Evolutionary conservation across 2,113 vertebrate species (phyloP), one percentile per base, ranked within the genome.

Genomic region (Ctenomys sociabilis): DNA sequence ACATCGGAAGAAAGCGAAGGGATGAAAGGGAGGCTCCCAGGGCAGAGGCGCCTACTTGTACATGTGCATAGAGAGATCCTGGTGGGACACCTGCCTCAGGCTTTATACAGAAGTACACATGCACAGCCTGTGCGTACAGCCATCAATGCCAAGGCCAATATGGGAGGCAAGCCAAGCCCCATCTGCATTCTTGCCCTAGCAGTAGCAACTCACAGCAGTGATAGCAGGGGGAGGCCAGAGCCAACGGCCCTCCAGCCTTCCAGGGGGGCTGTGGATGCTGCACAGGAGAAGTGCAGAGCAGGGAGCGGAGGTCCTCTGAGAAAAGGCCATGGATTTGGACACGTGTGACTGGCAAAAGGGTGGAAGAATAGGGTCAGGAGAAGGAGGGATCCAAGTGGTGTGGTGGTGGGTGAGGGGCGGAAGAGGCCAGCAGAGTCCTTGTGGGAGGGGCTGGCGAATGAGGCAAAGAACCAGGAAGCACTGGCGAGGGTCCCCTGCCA

Each of bases 191-290:
- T 43, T n/a, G 28, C n/a, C 21, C 26, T n/a, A 9, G 5, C 16
- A 12, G 8, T 22, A 6, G 78, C 28, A 24, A 52, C 40, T n/a
- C 4, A 1, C 43, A 49, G 84, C 77, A 14, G 32, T 1, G 3
- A 1, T 1, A 45, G 73, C 68, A n/a, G 2, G 11, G 54, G 59
- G 49, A 32, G 32, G 35, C n/a, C 43, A 4, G 1, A 4, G 1
- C 14, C 59, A 61, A 43, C 30, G 4, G 1, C 35, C 32, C 22
- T 3, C 1, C 19, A 57, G 52, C 37, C 57, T 57, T 2, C 78
- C 32, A 0, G 13, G 17, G 26, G 7, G 9, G 10, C 28, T 1
- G 3, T 30, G 24, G 54, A 12, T 30, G 45, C n/a, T 10, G 0
- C 0, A 9, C 59, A 3, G 22, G 43, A 84, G 12, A 1, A 3